Conservation (phyloP, 2,888 invertebrate species). For the Rapana venosa region DNA sequence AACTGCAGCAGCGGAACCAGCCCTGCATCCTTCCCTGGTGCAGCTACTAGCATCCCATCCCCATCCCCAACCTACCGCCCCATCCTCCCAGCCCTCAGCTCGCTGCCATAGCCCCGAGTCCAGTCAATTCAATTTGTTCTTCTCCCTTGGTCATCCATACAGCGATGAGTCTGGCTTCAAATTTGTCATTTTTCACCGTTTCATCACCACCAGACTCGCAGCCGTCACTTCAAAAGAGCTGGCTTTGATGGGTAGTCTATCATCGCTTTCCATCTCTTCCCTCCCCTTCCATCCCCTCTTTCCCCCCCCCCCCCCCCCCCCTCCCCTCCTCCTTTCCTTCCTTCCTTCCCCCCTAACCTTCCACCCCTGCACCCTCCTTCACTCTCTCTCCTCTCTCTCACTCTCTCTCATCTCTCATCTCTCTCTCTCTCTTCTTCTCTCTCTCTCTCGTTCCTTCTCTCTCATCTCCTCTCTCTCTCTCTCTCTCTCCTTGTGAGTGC, state of each 20-base stretch:
- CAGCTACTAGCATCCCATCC: background rate
- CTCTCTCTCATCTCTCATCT: background rate
- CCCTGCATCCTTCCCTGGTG: background rate
- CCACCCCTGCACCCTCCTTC: background rate
- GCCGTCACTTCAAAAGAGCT: constrained; percentile 19
- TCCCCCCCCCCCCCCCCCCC: background rate
- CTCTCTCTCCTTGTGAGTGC: background rate
- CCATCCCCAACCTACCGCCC: background rate
- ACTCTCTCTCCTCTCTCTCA: background rate
- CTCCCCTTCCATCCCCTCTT: background rate
- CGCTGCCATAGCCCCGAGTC: constrained; percentile 1
- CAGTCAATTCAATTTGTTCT: constrained; percentile 33
- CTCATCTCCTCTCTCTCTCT: background rate
- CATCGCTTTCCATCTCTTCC: background rate
- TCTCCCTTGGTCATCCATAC: constrained; percentile 23
- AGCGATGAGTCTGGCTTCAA: constrained; percentile 24
- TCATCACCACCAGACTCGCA: constrained; percentile 14
- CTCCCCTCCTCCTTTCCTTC: background rate
- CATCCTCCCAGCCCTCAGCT: background rate
- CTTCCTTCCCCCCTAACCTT: background rate
- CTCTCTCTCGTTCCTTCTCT: background rate
- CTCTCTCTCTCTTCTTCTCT: background rate
- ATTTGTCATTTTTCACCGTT: constrained; percentile 39
- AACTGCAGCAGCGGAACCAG: background rate
- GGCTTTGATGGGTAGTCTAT: constrained; percentile 30